phyloP scores from a whole-genome alignment of 1,140 invertebrate species.

The Pseudomyrmex sp. region DNA sequence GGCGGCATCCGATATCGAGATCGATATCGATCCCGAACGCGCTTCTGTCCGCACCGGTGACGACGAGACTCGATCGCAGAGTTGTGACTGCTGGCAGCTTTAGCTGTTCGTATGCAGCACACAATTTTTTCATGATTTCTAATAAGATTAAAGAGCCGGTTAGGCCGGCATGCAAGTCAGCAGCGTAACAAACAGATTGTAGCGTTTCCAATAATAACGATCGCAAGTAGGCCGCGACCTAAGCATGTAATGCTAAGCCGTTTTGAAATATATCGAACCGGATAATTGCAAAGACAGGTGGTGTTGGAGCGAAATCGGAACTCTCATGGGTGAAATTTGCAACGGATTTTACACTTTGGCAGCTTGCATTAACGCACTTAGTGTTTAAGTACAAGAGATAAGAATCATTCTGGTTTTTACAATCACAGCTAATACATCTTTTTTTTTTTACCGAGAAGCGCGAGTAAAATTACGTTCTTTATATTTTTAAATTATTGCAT shows the following conservation, averaged over 20 bases:
- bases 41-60: not conserved
- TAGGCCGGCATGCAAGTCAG: conserved; percentile 52
- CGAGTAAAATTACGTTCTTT: too few species aligned
- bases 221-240: conserved; percentile 59
- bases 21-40: conserved; percentile 16
- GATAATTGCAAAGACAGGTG: conserved; percentile 53
- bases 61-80: conserved; percentile 56
- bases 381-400: too few species aligned
- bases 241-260: conserved; percentile 32
- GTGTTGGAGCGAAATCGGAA: conserved; percentile 22
- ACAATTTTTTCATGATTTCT: conserved; percentile 41
- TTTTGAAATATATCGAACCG: conserved; percentile 49
- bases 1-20: not conserved
- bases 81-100: conserved; percentile 58
- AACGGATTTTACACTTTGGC: not conserved
- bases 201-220: conserved; percentile 69
- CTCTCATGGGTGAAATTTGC: conserved; percentile 46
- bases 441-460: too few species aligned
- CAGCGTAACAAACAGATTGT: conserved; percentile 53
- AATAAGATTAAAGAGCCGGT: conserved; percentile 64
- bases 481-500: too few species aligned
- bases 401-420: too few species aligned
- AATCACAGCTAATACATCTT: too few species aligned
- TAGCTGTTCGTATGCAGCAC: conserved; percentile 4
- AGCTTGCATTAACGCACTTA: not conserved